Evolutionary conservation across 2,797 vertebrate genomes (phyloP), one percentile per base, ranked within the genome.

Genomic region (Siniperca obscura): DNA sequence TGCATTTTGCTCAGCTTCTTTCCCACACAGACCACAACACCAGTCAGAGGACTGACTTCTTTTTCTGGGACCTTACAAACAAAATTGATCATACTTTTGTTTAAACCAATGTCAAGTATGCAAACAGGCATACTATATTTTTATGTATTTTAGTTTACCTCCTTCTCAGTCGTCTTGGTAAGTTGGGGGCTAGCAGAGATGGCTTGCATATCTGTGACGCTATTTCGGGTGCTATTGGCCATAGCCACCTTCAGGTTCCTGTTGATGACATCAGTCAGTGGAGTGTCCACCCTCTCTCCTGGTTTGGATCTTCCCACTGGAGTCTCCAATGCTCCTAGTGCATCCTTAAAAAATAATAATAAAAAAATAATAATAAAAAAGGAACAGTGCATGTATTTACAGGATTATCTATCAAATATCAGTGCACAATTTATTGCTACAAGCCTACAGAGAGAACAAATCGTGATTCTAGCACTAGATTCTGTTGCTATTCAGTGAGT

Each of bases 1-100:
- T 99, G 98, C 92, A 96, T 97, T 92, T 97, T 98, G 88, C 92
- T 95, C 64, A 99, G 96, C 81, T 99, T 99, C 94, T 98, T 99
- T 84, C 97, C 98, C 65, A 99, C 97, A 90, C 93, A 99, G 59
- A 99, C 91, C 76, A 99, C 97, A 50, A 97, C 96, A 61, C 94
- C 92, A 1, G 80, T 82, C 60, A 99, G 95, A 27, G 97, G 96
- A 34, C 91, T 91, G 2, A 76, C 70, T 8, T 95, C 89, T 82
- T 96, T 95, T 78, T 70, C 85, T 59, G 78, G 80, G 5, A 72
- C 76, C 91, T 94, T 70, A 9, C 0, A 78, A 1, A 68, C 19
- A 74, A 48, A 83, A 82, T 27, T 14, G 4, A 64, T 13, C 0
- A 40, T 8, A 30, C 1, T 22, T 42, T 21, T 25, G 19, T 34